These are phyloP conservation scores for Cryptocheilus praepositus DNA, from an alignment of 2,888 invertebrate genomes.

Conservation along the genomic window DNA sequence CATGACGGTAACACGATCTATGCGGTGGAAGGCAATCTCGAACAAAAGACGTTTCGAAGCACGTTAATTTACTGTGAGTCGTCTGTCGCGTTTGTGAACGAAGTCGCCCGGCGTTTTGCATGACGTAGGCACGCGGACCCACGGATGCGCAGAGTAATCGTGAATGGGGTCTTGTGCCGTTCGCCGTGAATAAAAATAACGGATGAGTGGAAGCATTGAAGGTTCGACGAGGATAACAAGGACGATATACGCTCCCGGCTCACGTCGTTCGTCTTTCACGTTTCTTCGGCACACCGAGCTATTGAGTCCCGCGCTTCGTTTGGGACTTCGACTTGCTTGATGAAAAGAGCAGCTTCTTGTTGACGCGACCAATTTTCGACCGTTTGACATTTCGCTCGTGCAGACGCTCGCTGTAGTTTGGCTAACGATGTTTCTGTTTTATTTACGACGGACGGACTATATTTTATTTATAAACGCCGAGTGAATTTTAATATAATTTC, in stretches of 20 bases:
- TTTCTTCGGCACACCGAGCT: background rate
- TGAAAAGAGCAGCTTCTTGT: too few relatives aligned
- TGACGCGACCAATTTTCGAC: too few relatives aligned
- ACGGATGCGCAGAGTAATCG: conserved; percentile 15
- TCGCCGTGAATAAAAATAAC: conserved; percentile 26
- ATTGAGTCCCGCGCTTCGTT: conserved; percentile 1
- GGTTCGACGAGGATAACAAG: conserved; percentile 14
- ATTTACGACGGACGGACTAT: too few relatives aligned
- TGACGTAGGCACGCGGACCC: background rate
- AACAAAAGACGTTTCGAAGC: too few relatives aligned
- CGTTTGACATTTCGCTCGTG: too few relatives aligned
- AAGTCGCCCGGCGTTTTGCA: background rate
- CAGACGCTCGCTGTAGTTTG: too few relatives aligned
- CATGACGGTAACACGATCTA: too few relatives aligned
- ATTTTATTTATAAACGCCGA: too few relatives aligned
- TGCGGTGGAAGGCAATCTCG: too few relatives aligned
- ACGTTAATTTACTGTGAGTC: background rate
- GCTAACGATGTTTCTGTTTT: too few relatives aligned
- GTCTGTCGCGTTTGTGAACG: background rate
- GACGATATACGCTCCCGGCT: conserved; percentile 5
- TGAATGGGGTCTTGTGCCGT: conserved; percentile 31
- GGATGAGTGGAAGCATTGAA: conserved; percentile 32
- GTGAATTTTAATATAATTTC: too few relatives aligned
- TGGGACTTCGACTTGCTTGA: too few relatives aligned
- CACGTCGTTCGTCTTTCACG: conserved; percentile 18